A percentile compares a stretch with the other conserved stretches of the same genome.
Evolutionary conservation across 2,888 invertebrate genomes (phyloP).

Genomic region (Drosophila multiciliata): DNA sequence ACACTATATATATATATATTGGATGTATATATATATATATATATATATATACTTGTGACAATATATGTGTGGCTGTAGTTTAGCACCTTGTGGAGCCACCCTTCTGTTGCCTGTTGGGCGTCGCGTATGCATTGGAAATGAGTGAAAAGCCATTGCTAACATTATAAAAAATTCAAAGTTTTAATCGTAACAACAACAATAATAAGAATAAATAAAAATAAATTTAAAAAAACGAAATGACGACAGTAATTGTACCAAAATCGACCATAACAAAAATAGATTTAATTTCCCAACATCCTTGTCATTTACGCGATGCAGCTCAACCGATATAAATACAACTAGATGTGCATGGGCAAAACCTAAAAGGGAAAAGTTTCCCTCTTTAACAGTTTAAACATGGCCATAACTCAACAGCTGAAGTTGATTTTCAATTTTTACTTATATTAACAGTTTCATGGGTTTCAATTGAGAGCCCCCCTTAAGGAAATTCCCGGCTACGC

Average conservation of each 20-base stretch:
- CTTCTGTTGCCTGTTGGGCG: not conserved
- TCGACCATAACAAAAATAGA: constrained; percentile 59
- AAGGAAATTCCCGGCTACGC: not conserved
- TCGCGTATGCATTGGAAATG: constrained; percentile 58
- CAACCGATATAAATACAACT: constrained; percentile 58
- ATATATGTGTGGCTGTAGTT: not conserved
- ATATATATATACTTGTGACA: not conserved
- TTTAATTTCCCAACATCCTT: constrained; percentile 32
- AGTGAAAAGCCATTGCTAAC: constrained; percentile 40
- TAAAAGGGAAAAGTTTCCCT: not conserved
- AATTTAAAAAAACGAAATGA: not conserved
- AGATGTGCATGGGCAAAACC: not conserved
- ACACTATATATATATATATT: not conserved
- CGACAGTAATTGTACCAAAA: constrained; percentile 8
- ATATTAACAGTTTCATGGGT: not conserved
- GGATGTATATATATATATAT: not conserved
- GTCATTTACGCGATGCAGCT: constrained; percentile 56
- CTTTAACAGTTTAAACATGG: not conserved
- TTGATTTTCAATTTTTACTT: not conserved
- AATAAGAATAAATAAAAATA: constrained; percentile 10
- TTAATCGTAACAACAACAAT: constrained; percentile 66
- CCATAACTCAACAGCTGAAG: not conserved
- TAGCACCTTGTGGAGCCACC: constrained; percentile 1
- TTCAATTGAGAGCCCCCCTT: not conserved
- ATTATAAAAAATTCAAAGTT: constrained; percentile 76